Conservation (phyloP, 1,140 invertebrate genomes). For the Polypedilum pembai region DNA sequence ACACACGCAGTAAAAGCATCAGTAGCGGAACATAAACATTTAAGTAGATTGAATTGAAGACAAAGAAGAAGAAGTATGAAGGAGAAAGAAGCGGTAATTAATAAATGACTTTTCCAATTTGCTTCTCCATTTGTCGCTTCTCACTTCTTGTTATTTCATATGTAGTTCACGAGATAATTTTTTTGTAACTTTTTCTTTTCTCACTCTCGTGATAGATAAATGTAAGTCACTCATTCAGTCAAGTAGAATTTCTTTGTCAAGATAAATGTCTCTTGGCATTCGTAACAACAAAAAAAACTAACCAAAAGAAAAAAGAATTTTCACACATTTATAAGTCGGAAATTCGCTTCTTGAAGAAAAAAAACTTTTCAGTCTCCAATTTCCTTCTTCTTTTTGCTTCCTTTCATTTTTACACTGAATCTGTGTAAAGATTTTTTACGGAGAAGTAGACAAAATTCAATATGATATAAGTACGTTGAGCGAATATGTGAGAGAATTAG, state of each 20-base stretch:
- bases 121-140: neutral
- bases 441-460: neutral
- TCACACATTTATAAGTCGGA: constrained; percentile 9
- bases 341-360: neutral
- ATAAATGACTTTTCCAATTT: constrained; percentile 14
- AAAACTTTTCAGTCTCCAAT: constrained; percentile 7
- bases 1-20: no score
- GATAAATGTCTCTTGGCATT: constrained; percentile 3
- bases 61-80: no score
- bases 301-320: neutral
- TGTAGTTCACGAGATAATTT: neutral
- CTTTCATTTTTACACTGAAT: neutral
- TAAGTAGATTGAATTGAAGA: no score
- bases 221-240: constrained; percentile 4
- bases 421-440: neutral
- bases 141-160: neutral
- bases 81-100: neutral
- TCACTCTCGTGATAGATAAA: neutral
- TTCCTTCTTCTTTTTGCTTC: neutral
- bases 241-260: neutral
- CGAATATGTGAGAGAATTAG: neutral
- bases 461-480: neutral
- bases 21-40: no score
- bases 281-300: neutral
- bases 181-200: no score